A percentile compares a stretch with the other conserved stretches of the same genome.
phyloP scores from a whole-genome alignment of 2,888 invertebrate genomes.

The Plemyria rubiginata region DNA sequence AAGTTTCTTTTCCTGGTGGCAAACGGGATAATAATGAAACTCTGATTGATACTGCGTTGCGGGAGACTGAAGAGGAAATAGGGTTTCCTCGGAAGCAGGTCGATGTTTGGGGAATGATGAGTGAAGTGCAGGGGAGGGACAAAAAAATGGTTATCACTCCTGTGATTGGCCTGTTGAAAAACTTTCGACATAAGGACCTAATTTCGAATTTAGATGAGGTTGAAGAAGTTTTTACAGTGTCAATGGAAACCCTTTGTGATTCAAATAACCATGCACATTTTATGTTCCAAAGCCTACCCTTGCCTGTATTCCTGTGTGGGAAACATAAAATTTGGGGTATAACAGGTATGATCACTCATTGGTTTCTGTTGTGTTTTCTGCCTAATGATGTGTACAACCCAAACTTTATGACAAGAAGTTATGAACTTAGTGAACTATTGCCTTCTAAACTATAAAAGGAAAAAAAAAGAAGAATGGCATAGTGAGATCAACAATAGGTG shows the following conservation, averaged over 20 bases:
- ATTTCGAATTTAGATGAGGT: conserved; percentile 89
- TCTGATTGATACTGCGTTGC: conserved; percentile 89
- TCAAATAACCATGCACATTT: conserved; percentile 85
- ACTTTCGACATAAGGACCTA: conserved; percentile 81
- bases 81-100: conserved; percentile 86
- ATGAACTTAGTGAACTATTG: conserved; percentile 60
- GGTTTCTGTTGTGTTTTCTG: conserved; percentile 78
- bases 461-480: too few species aligned
- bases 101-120: conserved; percentile 87
- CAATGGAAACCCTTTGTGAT: conserved; percentile 87
- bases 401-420: conserved; percentile 62
- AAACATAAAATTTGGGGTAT: conserved; percentile 89
- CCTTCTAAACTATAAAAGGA: conserved; percentile 59
- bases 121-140: conserved; percentile 61
- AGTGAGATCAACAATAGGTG: too few species aligned
- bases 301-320: conserved; percentile 85
- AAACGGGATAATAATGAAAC: conserved; percentile 88
- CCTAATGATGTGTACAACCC: conserved; percentile 59
- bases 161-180: conserved; percentile 85
- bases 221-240: conserved; percentile 90
- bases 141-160: conserved; percentile 87
- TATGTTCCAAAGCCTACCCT: conserved; percentile 77
- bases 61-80: conserved; percentile 96
- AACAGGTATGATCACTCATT: conserved; percentile 91
- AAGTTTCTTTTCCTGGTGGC: conserved; percentile 95